Conservation (phyloP, 2,113 vertebrate species). For the Psilopsiagon aymara region DNA sequence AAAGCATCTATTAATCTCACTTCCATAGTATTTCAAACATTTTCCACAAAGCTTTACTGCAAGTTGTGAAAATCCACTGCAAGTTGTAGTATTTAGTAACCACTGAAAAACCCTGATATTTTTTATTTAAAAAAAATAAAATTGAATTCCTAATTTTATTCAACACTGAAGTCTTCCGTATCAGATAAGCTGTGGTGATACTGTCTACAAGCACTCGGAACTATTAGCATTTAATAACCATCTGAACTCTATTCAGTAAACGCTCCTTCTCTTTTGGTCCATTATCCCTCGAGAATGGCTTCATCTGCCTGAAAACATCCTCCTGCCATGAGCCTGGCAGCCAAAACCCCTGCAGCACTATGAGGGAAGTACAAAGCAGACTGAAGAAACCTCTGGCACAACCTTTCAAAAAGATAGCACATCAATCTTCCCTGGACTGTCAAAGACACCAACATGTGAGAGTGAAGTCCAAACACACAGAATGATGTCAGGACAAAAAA, state of each 20-base stretch:
- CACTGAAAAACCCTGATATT: not conserved
- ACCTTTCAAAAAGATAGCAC: not conserved
- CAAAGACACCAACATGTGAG: not conserved
- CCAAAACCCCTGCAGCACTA: not conserved
- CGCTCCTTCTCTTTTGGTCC: not conserved
- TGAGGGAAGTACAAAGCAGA: not conserved
- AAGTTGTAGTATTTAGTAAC: not conserved
- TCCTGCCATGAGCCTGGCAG: not conserved
- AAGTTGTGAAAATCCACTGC: not conserved
- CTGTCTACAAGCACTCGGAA: not conserved
- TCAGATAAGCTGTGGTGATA: not conserved
- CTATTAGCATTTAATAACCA: not conserved
- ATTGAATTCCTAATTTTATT: not conserved
- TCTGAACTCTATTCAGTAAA: not conserved
- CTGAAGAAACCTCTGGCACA: not conserved
- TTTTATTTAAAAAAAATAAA: not conserved
- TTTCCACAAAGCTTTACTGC: not conserved
- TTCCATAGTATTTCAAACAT: not conserved
- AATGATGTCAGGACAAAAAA: rapidly evolving
- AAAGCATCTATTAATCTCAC: not conserved
- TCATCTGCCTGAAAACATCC: not conserved
- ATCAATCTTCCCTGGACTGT: not conserved
- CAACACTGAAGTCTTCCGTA: not conserved
- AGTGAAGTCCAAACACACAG: not conserved
- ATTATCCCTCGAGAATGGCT: not conserved